Base-by-base conservation (phyloP, 2,888 invertebrate species). In the Cremastinae sp. region DNA sequence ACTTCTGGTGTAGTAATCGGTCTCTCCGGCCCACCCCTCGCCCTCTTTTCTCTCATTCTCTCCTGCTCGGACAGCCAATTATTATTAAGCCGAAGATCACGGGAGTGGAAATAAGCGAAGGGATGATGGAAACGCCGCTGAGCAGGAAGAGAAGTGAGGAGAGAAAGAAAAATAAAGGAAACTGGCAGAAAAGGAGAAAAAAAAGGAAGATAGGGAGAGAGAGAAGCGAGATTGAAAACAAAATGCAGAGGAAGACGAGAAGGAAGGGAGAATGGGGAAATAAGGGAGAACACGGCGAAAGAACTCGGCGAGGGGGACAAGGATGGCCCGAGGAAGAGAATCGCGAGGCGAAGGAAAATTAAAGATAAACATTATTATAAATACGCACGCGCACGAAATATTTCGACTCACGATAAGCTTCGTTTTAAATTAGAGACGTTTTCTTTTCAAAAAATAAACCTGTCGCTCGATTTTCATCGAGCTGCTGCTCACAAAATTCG, bases 231-330 rank as follows among this genome's bases (percentile, higher is more conserved):
- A 28, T 28, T 5, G 28, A 28, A 28, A 28, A 28, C 77, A 78
- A 80, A 79, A 82, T 79, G 74, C 74, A 75, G 78, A 79, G 79
- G 74, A 73, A 76, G 78, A 62, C 68, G 69, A 76, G 53, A 78
- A 62, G 14, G 43, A 58, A 28, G 56, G 43, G 20, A 10, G 43
- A 58, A 28, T 47, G 43, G 20, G 34, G 53, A 51, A 69, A 61
- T 65, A 65, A 61, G 45, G 16, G 38, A 61, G 49, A 66, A 34
- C 66, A 68, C 75, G 49, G 62, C 41, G 14, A 66, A 72, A 77
- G 74, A 79, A 74, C 28, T 28, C 28, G 28, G 5, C 2, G 28
- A 28, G 28, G 28, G 5, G 5, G 28, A 28, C 28, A 28, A 28
- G 28, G 28, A 28, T 28, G 28, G 28, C 28, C 28, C 28, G 71